Base-by-base conservation (phyloP, 2,888 invertebrate genomes). In the Cecidostiba fungosa region DNA sequence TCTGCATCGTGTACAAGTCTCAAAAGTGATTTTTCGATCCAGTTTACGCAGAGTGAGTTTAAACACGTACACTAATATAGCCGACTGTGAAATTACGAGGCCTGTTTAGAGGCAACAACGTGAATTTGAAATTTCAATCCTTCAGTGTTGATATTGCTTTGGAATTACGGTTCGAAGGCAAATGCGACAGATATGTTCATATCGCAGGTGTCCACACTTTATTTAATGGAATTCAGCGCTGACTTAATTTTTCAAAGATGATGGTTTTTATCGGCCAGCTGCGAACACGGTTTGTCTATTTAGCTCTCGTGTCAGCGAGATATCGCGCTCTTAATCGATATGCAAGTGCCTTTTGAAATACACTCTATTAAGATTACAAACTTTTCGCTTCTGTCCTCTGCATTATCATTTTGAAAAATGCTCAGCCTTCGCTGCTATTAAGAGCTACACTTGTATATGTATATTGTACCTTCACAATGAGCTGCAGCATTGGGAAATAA, bases 221-320 rank as follows among this genome's bases (percentile, higher is more conserved):
- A 2, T 80, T 77, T 77, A 85, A 85, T 85, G 73, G 47, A 39
- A 85, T 73, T 81, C 26, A 59, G 59, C 23, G 23, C 26, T 81
- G 70, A 76, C 29, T 47, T 50, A 8, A 16, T 77, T 23, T 23
- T 77, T 70, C 26, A 79, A 59, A 69, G 29, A 79, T 72, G 72
- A 66, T 32, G 36, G 43, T 85, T 54, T 80, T 80, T 81, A 79
- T 80, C 69, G 3, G 16, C 26, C 50, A 19, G 16, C 3, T n/a
- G 26, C 4, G 50, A 43, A 59, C 70, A 76, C 36, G 74, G n/a
- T 84, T 70, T 78, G 36, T 80, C 43, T 80, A 70, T 80, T 80
- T 79, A 79, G 69, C 23, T 74, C 29, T 3, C 6, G 36, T 32
- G 36, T 76, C 29, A 36, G 3, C 77, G 23, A 47, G 62, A 47